These are phyloP conservation scores for Xenus cinereus DNA, from an alignment of 2,113 vertebrate genomes.

Conservation along the genomic window DNA sequence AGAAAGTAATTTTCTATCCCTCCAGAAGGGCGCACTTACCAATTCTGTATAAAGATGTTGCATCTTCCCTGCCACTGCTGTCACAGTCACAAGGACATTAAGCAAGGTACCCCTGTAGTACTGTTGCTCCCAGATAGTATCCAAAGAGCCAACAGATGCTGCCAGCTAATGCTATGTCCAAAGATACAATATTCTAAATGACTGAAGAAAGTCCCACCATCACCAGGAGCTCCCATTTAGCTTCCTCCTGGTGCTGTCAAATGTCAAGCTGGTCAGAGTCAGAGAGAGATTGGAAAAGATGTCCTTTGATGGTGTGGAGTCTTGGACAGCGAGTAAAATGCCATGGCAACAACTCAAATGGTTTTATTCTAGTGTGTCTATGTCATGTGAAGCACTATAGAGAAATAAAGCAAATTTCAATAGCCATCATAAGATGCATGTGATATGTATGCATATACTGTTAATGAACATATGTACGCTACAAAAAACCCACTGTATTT, in stretches of 20 bases:
- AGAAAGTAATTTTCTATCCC: background rate
- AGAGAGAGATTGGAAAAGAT: background rate
- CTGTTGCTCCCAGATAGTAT: background rate
- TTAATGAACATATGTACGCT: background rate
- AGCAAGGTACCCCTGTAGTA: background rate
- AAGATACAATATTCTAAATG: background rate
- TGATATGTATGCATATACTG: background rate
- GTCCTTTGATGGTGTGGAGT: background rate
- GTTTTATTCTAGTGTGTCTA: background rate
- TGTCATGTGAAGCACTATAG: background rate
- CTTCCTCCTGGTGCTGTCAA: background rate
- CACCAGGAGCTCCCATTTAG: background rate
- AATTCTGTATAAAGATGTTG: background rate
- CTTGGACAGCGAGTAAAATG: background rate
- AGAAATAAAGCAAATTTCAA: background rate
- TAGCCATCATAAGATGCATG: background rate
- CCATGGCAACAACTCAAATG: background rate
- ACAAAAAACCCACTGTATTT: background rate
- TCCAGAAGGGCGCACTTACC: background rate
- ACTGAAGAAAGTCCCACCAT: background rate
- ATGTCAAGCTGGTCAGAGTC: background rate
- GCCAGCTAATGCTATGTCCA: background rate
- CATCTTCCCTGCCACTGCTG: background rate
- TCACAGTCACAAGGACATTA: background rate
- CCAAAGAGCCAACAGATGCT: background rate